Conservation (phyloP, 2,797 vertebrate genomes). For the Iguana delicatissima region DNA sequence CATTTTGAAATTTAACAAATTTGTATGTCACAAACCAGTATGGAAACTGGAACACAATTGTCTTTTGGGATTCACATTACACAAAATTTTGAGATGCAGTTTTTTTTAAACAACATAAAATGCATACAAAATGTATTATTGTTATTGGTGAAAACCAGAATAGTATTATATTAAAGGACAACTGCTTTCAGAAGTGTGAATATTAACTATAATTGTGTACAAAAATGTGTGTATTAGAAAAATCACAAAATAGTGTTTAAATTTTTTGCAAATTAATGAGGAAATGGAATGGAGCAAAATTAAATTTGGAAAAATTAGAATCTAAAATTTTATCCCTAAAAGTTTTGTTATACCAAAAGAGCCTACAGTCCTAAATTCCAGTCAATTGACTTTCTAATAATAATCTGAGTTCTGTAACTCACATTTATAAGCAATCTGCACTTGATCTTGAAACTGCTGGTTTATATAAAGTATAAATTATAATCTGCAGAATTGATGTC, state of each 20-base stretch:
- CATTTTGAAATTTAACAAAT: neutral
- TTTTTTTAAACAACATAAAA: neutral
- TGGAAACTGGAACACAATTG: neutral
- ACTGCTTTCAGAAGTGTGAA: neutral
- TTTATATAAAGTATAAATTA: neutral
- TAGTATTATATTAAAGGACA: neutral
- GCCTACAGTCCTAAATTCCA: constrained; percentile 23
- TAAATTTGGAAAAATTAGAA: neutral
- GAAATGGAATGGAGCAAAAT: neutral
- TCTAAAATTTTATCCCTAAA: neutral
- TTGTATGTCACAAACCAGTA: neutral
- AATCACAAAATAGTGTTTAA: no score
- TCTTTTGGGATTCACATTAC: neutral
- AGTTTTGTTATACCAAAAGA: constrained; percentile 1
- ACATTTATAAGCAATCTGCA: constrained; percentile 40
- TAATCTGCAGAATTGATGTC: constrained; percentile 17
- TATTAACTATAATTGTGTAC: no score
- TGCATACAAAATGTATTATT: neutral
- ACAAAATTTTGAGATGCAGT: neutral
- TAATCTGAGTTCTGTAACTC: constrained; percentile 22
- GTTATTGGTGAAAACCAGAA: neutral
- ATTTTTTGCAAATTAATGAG: neutral
- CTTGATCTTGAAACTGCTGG: constrained; percentile 26
- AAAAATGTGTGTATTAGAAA: no score
- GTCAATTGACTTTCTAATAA: constrained; percentile 41